phyloP scores from a whole-genome alignment of 2,888 invertebrate genomes.

The Drosophila meridionalis region DNA sequence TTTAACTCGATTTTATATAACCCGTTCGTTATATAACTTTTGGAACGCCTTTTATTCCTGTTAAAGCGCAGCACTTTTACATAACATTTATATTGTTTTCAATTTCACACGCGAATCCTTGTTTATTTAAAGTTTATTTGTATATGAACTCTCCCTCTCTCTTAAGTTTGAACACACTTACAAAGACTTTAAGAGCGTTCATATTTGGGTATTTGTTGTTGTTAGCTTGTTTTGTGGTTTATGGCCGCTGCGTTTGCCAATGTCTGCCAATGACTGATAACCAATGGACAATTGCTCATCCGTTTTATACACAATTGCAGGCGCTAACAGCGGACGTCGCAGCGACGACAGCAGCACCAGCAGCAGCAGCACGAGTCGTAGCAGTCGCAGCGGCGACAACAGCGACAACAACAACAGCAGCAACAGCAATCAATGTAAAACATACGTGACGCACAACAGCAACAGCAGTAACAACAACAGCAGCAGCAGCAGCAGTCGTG shows the following conservation, averaged over 20 bases:
- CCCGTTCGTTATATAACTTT: not conserved
- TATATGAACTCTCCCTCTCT: slow-evolving; percentile 1
- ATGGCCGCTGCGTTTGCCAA: slow-evolving; percentile 79
- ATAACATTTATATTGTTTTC: not conserved
- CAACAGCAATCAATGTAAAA: slow-evolving; percentile 18
- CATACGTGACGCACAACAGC: slow-evolving; percentile 30
- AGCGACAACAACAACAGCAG: slow-evolving; percentile 30
- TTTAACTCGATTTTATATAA: too few species aligned
- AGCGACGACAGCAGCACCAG: slow-evolving; percentile 11
- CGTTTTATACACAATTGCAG: slow-evolving; percentile 82
- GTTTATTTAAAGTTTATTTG: not conserved
- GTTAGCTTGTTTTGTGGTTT: slow-evolving; percentile 27
- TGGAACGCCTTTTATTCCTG: slow-evolving; percentile 1
- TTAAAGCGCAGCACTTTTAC: slow-evolving; percentile 6
- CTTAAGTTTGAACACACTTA: slow-evolving; percentile 73
- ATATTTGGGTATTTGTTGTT: slow-evolving; percentile 63
- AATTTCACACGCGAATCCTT: slow-evolving; percentile 29
- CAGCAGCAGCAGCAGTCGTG: not conserved
- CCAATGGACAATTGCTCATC: slow-evolving; percentile 80
- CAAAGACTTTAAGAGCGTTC: slow-evolving; percentile 82
- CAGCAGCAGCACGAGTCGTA: slow-evolving; percentile 13
- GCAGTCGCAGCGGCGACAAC: slow-evolving; percentile 26
- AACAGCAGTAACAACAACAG: slow-evolving; percentile 16
- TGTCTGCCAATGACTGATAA: slow-evolving; percentile 84
- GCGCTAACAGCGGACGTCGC: slow-evolving; percentile 31